Percentiles rank a stretch among this genome's conserved stretches.
Evolutionary conservation across 2,888 invertebrate genomes (phyloP).

Genomic region (Tipula helvola): DNA sequence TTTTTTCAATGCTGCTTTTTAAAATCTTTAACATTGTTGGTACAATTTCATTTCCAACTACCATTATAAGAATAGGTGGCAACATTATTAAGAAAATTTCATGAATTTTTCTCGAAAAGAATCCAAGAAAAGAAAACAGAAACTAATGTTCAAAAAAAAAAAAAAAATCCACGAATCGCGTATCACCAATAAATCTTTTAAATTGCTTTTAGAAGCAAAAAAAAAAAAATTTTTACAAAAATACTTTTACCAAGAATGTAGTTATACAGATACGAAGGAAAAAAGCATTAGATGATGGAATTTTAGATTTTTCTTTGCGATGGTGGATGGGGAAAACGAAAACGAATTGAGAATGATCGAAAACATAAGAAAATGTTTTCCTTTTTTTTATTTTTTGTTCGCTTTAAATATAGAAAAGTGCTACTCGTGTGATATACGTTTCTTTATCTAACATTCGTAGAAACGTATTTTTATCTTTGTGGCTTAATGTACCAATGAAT

Average conservation of each 20-base stretch:
- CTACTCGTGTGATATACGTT: neutral
- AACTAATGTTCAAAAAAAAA: neutral
- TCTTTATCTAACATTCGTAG: neutral
- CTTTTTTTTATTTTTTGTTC: constrained; percentile 6
- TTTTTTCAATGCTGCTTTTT: neutral
- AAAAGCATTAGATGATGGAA: neutral
- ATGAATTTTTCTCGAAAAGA: neutral
- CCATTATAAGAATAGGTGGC: constrained; percentile 4
- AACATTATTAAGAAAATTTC: constrained; percentile 4
- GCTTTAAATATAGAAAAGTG: neutral
- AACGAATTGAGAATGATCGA: constrained; percentile 5
- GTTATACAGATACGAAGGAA: neutral
- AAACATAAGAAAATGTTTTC: constrained; percentile 4
- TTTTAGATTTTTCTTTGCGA: neutral
- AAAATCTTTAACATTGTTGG: neutral
- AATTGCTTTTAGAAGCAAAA: constrained; percentile 16
- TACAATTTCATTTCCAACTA: neutral
- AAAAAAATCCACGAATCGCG: constrained; percentile 18
- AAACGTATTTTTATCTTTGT: neutral
- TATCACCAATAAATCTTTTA: constrained; percentile 19
- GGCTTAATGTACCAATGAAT: constrained; percentile 4
- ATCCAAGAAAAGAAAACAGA: neutral
- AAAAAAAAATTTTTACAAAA: constrained; percentile 14
- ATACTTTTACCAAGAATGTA: neutral
- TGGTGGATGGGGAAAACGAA: neutral